Conservation (phyloP, 2,113 vertebrate genomes). For the Apaloderma vittatum region DNA sequence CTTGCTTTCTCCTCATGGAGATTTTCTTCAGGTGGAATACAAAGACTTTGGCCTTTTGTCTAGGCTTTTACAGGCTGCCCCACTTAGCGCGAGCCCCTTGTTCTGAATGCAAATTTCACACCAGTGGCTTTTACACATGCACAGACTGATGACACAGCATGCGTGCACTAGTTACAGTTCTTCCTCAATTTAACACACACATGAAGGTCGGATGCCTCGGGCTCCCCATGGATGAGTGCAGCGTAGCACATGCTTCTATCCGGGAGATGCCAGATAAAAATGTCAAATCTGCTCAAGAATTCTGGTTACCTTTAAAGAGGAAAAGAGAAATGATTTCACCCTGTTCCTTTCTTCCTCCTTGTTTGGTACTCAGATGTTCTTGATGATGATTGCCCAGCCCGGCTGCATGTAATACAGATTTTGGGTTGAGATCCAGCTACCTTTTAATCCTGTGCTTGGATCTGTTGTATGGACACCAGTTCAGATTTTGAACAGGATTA, state of each 20-base stretch:
- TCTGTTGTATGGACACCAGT: neutral
- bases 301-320: neutral
- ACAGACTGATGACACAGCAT: slow-evolving; percentile 14
- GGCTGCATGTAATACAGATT: neutral
- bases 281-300: neutral
- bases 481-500: neutral
- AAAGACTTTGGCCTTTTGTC: slow-evolving; percentile 18
- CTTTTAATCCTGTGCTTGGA: neutral
- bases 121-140: slow-evolving; percentile 48
- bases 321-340: neutral
- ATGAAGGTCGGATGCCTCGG: neutral
- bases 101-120: slow-evolving; percentile 53
- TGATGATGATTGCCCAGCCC: neutral
- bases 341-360: neutral
- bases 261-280: neutral
- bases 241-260: neutral
- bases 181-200: neutral
- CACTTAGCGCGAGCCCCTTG: neutral
- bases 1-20: neutral
- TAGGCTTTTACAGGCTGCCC: neutral
- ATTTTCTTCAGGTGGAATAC: slow-evolving; percentile 45
- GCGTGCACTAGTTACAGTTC: neutral
- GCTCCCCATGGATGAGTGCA: neutral
- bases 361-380: neutral
- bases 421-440: neutral